A percentile compares a stretch with the other conserved stretches of the same genome.
Conservation (phyloP, 2,888 invertebrate genomes). For the Melieria picta region DNA sequence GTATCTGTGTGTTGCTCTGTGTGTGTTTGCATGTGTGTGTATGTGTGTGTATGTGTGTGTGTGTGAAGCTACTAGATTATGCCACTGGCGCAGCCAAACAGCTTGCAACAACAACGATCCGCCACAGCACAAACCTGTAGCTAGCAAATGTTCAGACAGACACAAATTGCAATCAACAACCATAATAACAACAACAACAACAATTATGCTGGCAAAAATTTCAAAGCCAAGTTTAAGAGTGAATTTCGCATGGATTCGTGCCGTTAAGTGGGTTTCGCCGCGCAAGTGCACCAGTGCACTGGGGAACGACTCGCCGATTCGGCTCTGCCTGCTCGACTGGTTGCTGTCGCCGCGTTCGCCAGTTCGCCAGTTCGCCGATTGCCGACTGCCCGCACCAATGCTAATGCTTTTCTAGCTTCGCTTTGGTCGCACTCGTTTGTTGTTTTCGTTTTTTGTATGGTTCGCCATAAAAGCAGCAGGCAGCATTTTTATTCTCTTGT, state of each 20-base stretch:
- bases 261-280: conserved; percentile 1
- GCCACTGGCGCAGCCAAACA: neutral
- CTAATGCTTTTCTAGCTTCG: neutral
- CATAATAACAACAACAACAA: too few species aligned
- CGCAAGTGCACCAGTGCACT: neutral
- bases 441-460: too few species aligned
- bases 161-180: too few species aligned
- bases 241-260: neutral
- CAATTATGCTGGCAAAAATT: neutral
- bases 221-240: conserved; percentile 3
- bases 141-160: too few species aligned
- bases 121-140: too few species aligned
- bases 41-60: too few species aligned
- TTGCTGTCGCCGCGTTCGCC: neutral
- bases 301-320: too few species aligned
- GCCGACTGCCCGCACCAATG: neutral
- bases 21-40: too few species aligned
- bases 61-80: neutral
- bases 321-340: neutral
- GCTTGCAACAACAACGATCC: too few species aligned
- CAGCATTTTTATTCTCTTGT: too few species aligned
- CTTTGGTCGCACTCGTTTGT: too few species aligned
- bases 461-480: too few species aligned
- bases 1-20: neutral
- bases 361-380: neutral